Base-by-base conservation (phyloP, 30 jellyfish, hydroid and myxozoan genomes). In the Aurelia sp. region DNA sequence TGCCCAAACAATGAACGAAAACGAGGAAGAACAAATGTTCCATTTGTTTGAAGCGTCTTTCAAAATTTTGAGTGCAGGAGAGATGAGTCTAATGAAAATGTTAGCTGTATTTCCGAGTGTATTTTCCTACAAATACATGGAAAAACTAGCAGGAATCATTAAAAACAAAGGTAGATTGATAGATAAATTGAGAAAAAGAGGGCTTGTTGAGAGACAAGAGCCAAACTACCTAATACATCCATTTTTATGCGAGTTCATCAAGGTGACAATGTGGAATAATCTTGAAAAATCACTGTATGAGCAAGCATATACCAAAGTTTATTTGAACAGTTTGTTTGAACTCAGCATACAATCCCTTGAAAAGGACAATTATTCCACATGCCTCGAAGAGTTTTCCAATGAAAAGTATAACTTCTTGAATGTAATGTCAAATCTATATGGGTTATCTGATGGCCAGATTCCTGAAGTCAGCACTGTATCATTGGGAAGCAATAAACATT, bases 41-140 rank as follows among this genome's bases (percentile, higher is more conserved):
- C 57, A 9, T n/a, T 38, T 51, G 22, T 74, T 74, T 50, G 59
- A 44, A 8, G 33, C 65, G 24, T 74, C 85, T 3, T 31, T 74
- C 31, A 51, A 74, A 47, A 65, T 41, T 55, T 31, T 79, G 18
- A 51, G 17, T 8, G 67, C 12, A 18, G 67, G 33, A 5, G 81
- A 79, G 47, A 48, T 27, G 48, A 69, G 19, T 18, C 59, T 79
- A 55, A 8, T 79, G 21, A 19, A 52, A 64, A 4, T 63, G 53
- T 52, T 79, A 30, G 90, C 90, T 35, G 90, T 79, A 55, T 79
- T 79, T 64, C 90, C 90, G 7, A 40, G 81, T 67, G 18, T 61
- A 20, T 79, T 79, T 69, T 62, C 80, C 8, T 79, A 79, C 69
- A 33, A 55, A 0, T 63, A 41, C 52, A 81, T 64, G 10, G 47